Base-by-base conservation (phyloP, 2,797 vertebrate species). In the Craterocephalus amniculus region DNA sequence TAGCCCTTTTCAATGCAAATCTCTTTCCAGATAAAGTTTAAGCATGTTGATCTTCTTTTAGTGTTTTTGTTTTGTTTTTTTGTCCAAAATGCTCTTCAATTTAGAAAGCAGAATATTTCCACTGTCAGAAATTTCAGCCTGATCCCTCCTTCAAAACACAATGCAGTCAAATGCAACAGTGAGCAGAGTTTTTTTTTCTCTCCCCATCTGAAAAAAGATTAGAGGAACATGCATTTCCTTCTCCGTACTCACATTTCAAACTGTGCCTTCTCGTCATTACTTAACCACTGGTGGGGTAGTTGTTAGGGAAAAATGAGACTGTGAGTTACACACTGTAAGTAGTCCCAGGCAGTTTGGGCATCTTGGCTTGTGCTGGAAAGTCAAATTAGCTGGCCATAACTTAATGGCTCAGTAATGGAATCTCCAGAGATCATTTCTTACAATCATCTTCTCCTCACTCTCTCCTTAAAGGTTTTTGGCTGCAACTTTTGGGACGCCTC, bases 231-330 rank as follows among this genome's bases (percentile, higher is more conserved):
- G 79, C 71, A 36, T 88, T 83, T 88, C 76, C 87, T 75, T 82
- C 84, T 89, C 84, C 78, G 76, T 87, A 79, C 81, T 87, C 81
- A 81, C 76, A 88, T 88, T 90, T 88, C 86, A 88, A 78, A 81
- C 83, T 76, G 68, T 72, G 76, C 80, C 77, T 79, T 67, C 74
- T 78, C 61, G 51, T 85, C 69, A 72, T 85, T 86, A 73, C 80
- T 79, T 80, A 78, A 83, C 74, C 74, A 34, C 61, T 65, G 74
- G 64, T 67, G 67, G 60, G 76, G 68, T 64, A 45, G 59, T 78
- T 32, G 68, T 76, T 66, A 60, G 70, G 68, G 73, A 74, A 72
- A 87, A 77, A 69, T 24, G 36, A 86, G 74, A 67, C 45, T 22
- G 27, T 8, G 60, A 68, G 70, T 67, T 67, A 16, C 63, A 57